These are phyloP conservation scores for Aleiodes testaceus DNA, from an alignment of 2,888 invertebrate species.

Conservation along the genomic window DNA sequence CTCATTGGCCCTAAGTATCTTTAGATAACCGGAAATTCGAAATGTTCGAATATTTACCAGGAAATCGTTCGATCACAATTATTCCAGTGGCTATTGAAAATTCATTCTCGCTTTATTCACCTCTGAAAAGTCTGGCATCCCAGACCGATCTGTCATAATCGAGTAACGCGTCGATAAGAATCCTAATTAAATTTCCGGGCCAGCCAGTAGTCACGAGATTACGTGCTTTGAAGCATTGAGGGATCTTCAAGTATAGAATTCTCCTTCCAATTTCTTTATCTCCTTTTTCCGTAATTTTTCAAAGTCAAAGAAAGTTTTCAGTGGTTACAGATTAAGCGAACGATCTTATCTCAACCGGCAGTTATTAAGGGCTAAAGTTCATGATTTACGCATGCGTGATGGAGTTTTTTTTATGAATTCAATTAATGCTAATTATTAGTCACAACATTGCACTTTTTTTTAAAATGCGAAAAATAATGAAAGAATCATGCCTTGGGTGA, in stretches of 20 bases:
- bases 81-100: constrained; percentile 5
- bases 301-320: neutral
- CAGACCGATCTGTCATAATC: constrained; percentile 58
- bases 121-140: constrained; percentile 34
- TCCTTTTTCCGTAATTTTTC: neutral
- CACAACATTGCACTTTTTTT: constrained; percentile 30
- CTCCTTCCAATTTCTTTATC: constrained; percentile 1
- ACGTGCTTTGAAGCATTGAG: constrained; percentile 28
- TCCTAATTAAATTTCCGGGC: constrained; percentile 59
- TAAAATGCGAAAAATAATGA: neutral
- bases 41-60: neutral
- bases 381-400: constrained; percentile 12
- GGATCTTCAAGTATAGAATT: constrained; percentile 14
- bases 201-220: constrained; percentile 37
- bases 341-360: constrained; percentile 42
- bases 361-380: constrained; percentile 48
- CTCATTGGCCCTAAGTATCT: constrained; percentile 1
- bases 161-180: constrained; percentile 58
- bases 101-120: constrained; percentile 11
- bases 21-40: neutral
- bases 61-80: constrained; percentile 8
- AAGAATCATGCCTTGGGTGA: neutral
- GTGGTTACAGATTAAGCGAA: neutral
- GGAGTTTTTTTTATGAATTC: neutral
- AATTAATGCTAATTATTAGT: constrained; percentile 20